Conservation (phyloP, 2,888 invertebrate genomes). For the Drosophila pseudotakahashii region DNA sequence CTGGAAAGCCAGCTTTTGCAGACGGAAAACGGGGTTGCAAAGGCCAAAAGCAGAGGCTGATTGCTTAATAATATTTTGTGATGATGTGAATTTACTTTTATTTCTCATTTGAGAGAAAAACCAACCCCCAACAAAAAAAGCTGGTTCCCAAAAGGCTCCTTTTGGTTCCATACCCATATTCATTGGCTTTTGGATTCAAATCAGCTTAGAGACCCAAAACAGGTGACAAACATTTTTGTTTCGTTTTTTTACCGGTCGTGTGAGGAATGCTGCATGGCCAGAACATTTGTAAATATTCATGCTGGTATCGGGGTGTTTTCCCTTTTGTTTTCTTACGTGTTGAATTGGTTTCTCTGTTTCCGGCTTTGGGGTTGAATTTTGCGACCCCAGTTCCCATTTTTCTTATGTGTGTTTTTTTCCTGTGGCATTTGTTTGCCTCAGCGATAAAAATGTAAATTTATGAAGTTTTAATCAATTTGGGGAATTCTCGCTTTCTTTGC, state of each 20-base stretch:
- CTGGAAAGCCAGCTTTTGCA: slow-evolving; percentile 51
- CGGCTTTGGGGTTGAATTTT: slow-evolving; percentile 32
- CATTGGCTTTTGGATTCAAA: slow-evolving; percentile 67
- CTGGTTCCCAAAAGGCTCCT: slow-evolving; percentile 11
- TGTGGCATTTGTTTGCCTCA: slow-evolving; percentile 63
- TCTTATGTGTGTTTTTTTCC: slow-evolving; percentile 23
- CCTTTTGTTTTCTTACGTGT: slow-evolving; percentile 55
- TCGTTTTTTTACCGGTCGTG: slow-evolving; percentile 8
- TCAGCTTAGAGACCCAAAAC: slow-evolving; percentile 53
- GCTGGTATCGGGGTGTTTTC: slow-evolving; percentile 27
- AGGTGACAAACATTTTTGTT: slow-evolving; percentile 57
- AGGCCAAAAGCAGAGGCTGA: slow-evolving; percentile 67
- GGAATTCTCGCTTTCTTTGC: slow-evolving; percentile 60
- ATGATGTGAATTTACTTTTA: slow-evolving; percentile 81
- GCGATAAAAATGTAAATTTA: slow-evolving; percentile 79
- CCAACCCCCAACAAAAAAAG: slow-evolving; percentile 13
- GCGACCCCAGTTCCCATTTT: slow-evolving; percentile 19
- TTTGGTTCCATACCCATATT: slow-evolving; percentile 24
- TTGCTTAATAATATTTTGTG: slow-evolving; percentile 81
- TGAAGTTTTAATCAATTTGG: slow-evolving; percentile 80
- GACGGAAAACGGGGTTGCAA: slow-evolving; percentile 42
- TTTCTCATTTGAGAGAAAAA: slow-evolving; percentile 75
- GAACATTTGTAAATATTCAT: slow-evolving; percentile 76
- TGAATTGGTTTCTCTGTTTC: slow-evolving; percentile 54
- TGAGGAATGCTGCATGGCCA: slow-evolving; percentile 58